A percentile compares a stretch with the other conserved stretches of the same genome.
phyloP scores from a whole-genome alignment of 1,140 invertebrate species.

The Ceratina australensis region DNA sequence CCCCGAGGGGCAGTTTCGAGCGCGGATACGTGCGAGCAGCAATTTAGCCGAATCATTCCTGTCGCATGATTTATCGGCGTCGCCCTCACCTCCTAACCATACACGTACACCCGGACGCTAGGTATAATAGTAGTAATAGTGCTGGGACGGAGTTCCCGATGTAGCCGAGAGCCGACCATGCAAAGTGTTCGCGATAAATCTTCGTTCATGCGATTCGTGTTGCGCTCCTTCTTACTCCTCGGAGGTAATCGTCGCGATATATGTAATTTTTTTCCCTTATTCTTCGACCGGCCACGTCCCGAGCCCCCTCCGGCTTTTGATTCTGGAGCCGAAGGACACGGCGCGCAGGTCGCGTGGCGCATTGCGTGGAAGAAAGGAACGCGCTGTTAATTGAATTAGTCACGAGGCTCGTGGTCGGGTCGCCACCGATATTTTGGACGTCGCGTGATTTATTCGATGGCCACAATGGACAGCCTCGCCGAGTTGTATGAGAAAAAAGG shows the following conservation, averaged over 20 bases:
- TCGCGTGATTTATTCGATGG: neutral
- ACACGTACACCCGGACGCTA: conserved; percentile 13
- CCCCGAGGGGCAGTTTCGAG: conserved; percentile 55
- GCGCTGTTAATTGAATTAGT: conserved; percentile 40
- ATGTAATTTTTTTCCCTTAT: conserved; percentile 1
- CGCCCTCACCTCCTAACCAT: conserved; percentile 27
- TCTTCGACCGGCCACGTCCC: neutral
- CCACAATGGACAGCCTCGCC: neutral
- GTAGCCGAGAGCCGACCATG: conserved; percentile 33
- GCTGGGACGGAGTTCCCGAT: conserved; percentile 31
- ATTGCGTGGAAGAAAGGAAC: conserved; percentile 49
- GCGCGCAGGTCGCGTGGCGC: conserved; percentile 37
- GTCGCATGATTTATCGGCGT: conserved; percentile 74
- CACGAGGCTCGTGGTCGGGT: neutral
- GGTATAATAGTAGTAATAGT: conserved; percentile 36
- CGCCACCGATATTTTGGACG: neutral
- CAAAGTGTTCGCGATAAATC: conserved; percentile 55
- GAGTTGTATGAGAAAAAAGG: too few species aligned
- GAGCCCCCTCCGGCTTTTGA: too few species aligned
- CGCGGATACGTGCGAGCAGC: conserved; percentile 72
- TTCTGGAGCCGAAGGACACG: neutral
- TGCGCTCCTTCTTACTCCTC: conserved; percentile 10
- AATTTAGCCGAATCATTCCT: conserved; percentile 76
- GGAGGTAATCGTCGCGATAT: conserved; percentile 39
- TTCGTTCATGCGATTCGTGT: conserved; percentile 26